phyloP scores from a whole-genome alignment of 2,113 vertebrate species.

The Tonatia bakeri region DNA sequence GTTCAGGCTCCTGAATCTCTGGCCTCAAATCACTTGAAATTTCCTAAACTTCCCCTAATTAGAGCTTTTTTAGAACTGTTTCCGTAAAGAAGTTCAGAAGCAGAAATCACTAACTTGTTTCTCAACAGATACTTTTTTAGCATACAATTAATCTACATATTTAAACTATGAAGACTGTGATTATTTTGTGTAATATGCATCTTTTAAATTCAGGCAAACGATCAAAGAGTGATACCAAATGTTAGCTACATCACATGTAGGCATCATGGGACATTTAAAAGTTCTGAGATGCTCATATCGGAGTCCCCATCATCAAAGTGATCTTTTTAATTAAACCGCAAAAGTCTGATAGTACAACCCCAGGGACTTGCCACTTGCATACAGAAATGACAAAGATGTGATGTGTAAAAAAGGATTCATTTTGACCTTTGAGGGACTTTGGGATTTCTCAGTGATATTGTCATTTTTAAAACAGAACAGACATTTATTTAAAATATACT shows the following conservation, averaged over 20 bases:
- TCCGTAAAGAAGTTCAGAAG: not conserved
- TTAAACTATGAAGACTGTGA: not conserved
- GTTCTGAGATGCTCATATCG: not conserved
- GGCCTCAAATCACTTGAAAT: not conserved
- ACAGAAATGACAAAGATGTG: not conserved
- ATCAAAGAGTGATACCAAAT: not conserved
- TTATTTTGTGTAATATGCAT: not conserved
- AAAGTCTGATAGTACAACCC: not conserved
- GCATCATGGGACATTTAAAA: not conserved
- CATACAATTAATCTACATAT: not conserved
- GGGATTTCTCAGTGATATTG: not conserved
- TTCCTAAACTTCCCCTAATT: not conserved
- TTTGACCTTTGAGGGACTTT: not conserved
- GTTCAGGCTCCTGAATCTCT: not conserved
- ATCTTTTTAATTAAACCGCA: not conserved
- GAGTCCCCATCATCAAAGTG: not conserved
- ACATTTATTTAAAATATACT: not conserved
- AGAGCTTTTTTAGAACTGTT: not conserved
- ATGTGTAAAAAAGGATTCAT: not conserved
- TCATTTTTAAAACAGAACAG: slow-evolving; percentile 6
- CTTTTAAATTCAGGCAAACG: not conserved
- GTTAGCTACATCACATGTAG: not conserved
- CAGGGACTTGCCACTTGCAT: not conserved
- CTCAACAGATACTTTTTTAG: not conserved
- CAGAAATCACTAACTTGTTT: not conserved